phyloP scores from a whole-genome alignment of 2,888 invertebrate species.

The Cheilosia pagana region DNA sequence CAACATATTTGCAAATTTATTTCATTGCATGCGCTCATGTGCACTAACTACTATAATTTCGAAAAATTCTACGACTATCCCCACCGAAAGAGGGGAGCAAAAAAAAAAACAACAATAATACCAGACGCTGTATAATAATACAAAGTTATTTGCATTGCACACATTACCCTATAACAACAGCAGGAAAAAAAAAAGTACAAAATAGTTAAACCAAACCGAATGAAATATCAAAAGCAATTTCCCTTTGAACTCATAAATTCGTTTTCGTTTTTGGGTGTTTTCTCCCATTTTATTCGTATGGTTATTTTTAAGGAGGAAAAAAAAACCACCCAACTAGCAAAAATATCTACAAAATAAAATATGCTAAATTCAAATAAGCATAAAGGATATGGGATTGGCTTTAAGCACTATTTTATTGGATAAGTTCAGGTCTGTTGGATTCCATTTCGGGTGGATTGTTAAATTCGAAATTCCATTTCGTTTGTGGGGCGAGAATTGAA shows the following conservation, averaged over 20 bases:
- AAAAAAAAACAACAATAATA: not conserved
- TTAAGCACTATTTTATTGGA: slow-evolving; percentile 74
- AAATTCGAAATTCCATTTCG: slow-evolving; percentile 47
- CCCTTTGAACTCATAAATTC: slow-evolving; percentile 74
- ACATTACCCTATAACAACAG: slow-evolving; percentile 26
- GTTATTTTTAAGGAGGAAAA: slow-evolving; percentile 11
- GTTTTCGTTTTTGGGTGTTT: slow-evolving; percentile 59
- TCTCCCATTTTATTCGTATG: slow-evolving; percentile 48
- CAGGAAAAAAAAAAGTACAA: slow-evolving; percentile 2
- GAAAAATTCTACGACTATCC: slow-evolving; percentile 13
- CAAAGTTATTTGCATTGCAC: slow-evolving; percentile 5
- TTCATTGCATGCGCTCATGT: slow-evolving; percentile 48
- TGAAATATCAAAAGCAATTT: slow-evolving; percentile 74
- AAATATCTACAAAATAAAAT: slow-evolving; percentile 70
- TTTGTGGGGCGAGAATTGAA: slow-evolving; percentile 59
- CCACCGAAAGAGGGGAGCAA: not conserved
- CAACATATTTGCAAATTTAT: slow-evolving; percentile 29
- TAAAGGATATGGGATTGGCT: slow-evolving; percentile 72
- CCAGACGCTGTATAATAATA: not conserved
- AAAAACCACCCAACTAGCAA: slow-evolving; percentile 7
- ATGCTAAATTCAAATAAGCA: slow-evolving; percentile 74
- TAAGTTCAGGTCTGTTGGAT: slow-evolving; percentile 66
- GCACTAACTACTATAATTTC: slow-evolving; percentile 58
- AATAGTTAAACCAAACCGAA: slow-evolving; percentile 41
- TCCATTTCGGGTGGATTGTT: slow-evolving; percentile 31